Base-by-base conservation (phyloP, 2,113 vertebrate species). In the Chunga burmeisteri region DNA sequence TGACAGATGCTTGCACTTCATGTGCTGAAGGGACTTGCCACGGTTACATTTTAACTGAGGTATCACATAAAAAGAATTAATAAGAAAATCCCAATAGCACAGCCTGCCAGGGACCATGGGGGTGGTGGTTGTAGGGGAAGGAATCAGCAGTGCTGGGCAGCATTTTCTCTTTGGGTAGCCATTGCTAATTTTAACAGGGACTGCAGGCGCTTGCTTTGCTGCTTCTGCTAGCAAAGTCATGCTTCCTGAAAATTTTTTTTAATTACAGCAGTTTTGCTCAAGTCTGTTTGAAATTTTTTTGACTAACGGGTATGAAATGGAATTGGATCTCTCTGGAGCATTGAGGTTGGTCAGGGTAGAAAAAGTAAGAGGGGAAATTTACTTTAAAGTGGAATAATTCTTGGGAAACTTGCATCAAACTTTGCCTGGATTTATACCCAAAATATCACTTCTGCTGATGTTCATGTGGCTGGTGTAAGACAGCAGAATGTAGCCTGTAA, bases 251-350 rank as follows among this genome's bases (percentile, higher is more conserved):
- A n/a, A 63, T 42, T 66, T 83, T 67, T 44, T 73, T 84, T 87
- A 81, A 93, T 93, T 93, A 55, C 47, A 79, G 77, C 10, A 42
- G 61, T 26, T 96, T 61, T 75, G 49, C 49, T 93, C 49, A 36
- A 85, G 40, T 79, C 87, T 72, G n/a, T 67, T 42, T 74, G 81
- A 86, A 71, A 8, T 23, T 75, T 72, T 94, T 84, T 83, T 85
- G 29, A 40, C 80, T 86, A 46, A 62, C 0, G 13, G 87, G 47
- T 95, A 84, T 68, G 78, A 90, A 91, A 65, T 82, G 30, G 91
- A 94, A 81, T 81, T 89, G 68, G n/a, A 71, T 79, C 65, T 92
- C 86, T 91, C 40, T 61, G 68, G 87, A 93, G 87, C 68, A 52
- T 3, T 84, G 81, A 82, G 63, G 40, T 63, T 81, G 73, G 62